These are phyloP conservation scores for Listronotus bonariensis DNA, from an alignment of 1,140 invertebrate genomes.

Conservation along the genomic window DNA sequence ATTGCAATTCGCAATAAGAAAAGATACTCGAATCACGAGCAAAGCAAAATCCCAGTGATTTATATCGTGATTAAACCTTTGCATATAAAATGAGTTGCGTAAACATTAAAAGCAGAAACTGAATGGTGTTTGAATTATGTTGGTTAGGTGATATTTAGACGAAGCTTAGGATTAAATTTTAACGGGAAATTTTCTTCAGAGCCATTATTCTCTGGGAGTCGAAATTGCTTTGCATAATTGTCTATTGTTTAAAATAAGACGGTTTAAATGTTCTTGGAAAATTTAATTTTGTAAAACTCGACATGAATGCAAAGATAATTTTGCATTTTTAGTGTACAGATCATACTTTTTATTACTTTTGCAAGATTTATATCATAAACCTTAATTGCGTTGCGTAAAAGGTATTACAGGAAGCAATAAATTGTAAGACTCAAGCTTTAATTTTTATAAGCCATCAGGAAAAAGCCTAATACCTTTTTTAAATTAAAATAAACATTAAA, in stretches of 20 bases:
- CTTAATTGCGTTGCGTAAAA: too few relatives aligned
- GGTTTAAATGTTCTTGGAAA: not conserved
- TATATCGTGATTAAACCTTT: not conserved
- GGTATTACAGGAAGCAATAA: too few relatives aligned
- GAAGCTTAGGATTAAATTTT: slow-evolving; percentile 10
- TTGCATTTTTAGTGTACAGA: too few relatives aligned
- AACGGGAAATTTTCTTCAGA: not conserved
- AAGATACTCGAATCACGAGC: slow-evolving; percentile 9
- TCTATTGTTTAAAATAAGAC: slow-evolving; percentile 2
- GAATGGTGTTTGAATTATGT: slow-evolving; percentile 5
- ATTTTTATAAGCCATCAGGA: too few relatives aligned
- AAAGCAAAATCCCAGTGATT: slow-evolving; percentile 2
- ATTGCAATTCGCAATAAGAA: too few relatives aligned
- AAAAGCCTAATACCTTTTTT: too few relatives aligned
- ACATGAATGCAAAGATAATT: not conserved
- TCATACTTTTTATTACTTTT: too few relatives aligned
- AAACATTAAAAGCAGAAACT: slow-evolving; percentile 6
- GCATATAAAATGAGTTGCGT: not conserved
- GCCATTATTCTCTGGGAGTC: not conserved
- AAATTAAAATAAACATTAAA: too few relatives aligned
- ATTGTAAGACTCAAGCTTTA: too few relatives aligned
- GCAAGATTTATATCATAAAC: too few relatives aligned
- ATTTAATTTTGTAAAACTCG: too few relatives aligned
- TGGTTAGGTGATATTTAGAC: not conserved
- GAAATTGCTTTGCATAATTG: slow-evolving; percentile 1